Evolutionary conservation across 2,113 vertebrate species (phyloP), one percentile per base, ranked within the genome.

Genomic region (Buteo buteo): DNA sequence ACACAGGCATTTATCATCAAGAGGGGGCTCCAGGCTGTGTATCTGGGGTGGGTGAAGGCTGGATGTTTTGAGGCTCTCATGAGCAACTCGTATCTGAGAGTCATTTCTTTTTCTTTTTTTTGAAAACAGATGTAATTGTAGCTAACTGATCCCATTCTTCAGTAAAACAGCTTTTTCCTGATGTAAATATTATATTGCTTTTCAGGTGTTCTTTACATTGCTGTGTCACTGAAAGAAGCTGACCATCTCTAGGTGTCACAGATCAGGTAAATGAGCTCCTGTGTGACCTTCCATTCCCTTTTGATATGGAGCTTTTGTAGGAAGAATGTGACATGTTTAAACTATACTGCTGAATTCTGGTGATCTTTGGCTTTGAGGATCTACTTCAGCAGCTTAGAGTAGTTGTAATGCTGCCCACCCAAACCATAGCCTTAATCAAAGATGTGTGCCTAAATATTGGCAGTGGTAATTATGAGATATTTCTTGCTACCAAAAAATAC

Each of bases 11-110:
- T 45, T 62, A 6, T 6, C 6, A 20, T 57, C 12, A 14, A 42
- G 64, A 58, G 2, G 1, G 5, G 11, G 2, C 13, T 49, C 18
- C 10, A 36, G 69, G 42, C 49, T 59, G 24, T 66, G 44, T 34
- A 16, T 38, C 15, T 61, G 34, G 18, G 10, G 10, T 19, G 21
- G 16, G 13, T 10, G 11, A 45, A 83, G 31, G 8, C 20, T 52
- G 36, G 8, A 9, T 36, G 4, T 81, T 84, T 44, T 66, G 55
- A 66, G 20, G 7, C 3, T 81, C 1, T 61, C 8, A 40, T 5
- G 28, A 49, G 38, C 45, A 55, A 11, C 5, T 61, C 0, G 0
- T 12, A 13, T 28, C 9, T 52, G 16, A 61, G 26, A 31, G 13
- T 40, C 1, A 28, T 1, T 15, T 38, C 26, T 26, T 40, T 42